Conservation (phyloP, 1,140 invertebrate species). For the Drosophila azteca region DNA sequence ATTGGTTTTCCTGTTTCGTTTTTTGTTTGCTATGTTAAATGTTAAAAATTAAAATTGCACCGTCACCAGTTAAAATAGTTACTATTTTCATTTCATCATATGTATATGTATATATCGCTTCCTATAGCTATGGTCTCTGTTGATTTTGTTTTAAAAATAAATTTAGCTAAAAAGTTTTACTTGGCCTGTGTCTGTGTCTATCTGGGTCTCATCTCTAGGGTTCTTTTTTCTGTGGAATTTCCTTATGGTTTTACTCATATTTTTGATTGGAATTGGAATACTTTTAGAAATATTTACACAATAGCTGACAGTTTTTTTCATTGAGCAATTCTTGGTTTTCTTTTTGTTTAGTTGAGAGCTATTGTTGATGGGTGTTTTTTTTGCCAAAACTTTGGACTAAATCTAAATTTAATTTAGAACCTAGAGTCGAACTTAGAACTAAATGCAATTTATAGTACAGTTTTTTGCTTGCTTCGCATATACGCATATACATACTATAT, state of each 20-base stretch:
- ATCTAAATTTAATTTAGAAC: conserved; percentile 72
- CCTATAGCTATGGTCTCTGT: conserved; percentile 50
- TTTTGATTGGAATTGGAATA: conserved; percentile 67
- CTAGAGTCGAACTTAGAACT: conserved; percentile 61
- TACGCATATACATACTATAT: conserved; percentile 45
- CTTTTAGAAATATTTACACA: conserved; percentile 74
- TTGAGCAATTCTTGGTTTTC: conserved; percentile 57
- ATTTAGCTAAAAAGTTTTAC: conserved; percentile 81
- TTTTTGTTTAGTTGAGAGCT: conserved; percentile 48
- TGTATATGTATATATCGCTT: conserved; percentile 58
- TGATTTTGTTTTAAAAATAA: conserved; percentile 62
- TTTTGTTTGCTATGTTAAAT: conserved; percentile 43
- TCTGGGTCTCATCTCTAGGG: conserved; percentile 28
- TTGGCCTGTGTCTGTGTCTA: conserved; percentile 60
- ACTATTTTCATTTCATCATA: conserved; percentile 48
- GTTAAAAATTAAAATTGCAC: conserved; percentile 79
- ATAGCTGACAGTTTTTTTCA: conserved; percentile 59
- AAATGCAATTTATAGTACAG: conserved; percentile 79
- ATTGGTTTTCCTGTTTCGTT: conserved; percentile 24
- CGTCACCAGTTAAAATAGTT: conserved; percentile 76
- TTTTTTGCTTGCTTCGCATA: conserved; percentile 61
- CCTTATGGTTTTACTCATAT: conserved; percentile 30
- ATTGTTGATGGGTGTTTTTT: conserved; percentile 35
- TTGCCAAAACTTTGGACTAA: conserved; percentile 58
- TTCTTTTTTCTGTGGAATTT: conserved; percentile 28